A percentile compares a stretch with the other conserved stretches of the same genome.
phyloP scores from a whole-genome alignment of 1,140 invertebrate genomes.

The Teleogryllus occipitalis region DNA sequence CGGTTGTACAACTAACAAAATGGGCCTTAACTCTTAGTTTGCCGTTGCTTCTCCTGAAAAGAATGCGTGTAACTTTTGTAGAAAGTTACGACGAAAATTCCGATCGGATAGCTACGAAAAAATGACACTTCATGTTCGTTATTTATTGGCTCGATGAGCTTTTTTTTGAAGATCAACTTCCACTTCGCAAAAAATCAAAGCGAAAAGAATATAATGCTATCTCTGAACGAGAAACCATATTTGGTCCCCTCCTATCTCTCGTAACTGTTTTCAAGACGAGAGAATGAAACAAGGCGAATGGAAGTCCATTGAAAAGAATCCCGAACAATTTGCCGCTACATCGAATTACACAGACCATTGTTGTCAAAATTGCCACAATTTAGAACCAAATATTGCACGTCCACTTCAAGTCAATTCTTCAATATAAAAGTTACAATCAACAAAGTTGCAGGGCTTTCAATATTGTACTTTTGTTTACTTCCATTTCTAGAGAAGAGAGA shows the following conservation, averaged over 20 bases:
- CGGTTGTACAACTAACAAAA: too few species aligned
- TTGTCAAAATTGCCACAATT: background rate
- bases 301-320: background rate
- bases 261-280: background rate
- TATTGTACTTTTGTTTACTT: background rate
- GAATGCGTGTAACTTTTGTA: too few species aligned
- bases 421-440: background rate
- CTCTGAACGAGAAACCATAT: background rate
- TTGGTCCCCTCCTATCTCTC: background rate
- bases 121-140: too few species aligned
- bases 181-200: too few species aligned
- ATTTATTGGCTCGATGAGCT: too few species aligned
- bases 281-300: background rate
- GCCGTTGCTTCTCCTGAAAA: too few species aligned
- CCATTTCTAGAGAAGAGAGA: background rate
- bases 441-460: background rate
- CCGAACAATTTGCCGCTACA: background rate
- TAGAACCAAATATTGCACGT: background rate
- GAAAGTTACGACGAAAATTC: too few species aligned
- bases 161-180: too few species aligned
- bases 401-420: background rate
- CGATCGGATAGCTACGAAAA: too few species aligned
- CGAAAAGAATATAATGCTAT: background rate
- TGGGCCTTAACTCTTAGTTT: too few species aligned
- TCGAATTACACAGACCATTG: background rate